A percentile compares a stretch with the other conserved stretches of the same genome.
Conservation (phyloP, 2,797 vertebrate genomes). For the Emys orbicularis region DNA sequence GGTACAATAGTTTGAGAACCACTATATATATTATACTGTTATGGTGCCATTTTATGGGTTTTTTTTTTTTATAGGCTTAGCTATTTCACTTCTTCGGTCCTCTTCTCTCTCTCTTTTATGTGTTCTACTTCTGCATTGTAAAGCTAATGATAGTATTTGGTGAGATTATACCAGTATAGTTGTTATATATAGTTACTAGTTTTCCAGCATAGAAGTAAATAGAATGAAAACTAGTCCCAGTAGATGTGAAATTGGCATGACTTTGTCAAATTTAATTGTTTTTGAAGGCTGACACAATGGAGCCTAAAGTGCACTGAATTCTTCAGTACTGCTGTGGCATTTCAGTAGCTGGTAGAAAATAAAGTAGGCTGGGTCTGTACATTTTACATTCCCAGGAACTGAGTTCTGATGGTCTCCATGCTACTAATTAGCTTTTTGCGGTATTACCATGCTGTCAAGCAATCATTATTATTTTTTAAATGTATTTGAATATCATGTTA, state of each 20-base stretch:
- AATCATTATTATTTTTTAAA: slow-evolving; percentile 6
- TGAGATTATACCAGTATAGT: neutral
- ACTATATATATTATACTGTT: neutral
- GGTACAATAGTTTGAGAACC: too few species aligned
- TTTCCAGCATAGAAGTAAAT: neutral
- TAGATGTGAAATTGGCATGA: neutral
- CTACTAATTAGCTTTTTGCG: neutral
- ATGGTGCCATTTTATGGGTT: neutral
- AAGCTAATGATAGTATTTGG: neutral
- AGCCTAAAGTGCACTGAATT: neutral
- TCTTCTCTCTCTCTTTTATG: neutral
- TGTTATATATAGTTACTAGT: neutral
- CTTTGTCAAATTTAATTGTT: slow-evolving; percentile 1
- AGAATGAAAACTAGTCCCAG: neutral
- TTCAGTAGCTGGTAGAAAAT: neutral
- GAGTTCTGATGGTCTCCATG: neutral
- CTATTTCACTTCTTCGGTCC: neutral
- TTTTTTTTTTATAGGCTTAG: neutral
- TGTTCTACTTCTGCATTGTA: slow-evolving; percentile 9
- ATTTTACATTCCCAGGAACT: neutral
- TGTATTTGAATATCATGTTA: neutral
- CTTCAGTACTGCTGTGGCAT: neutral
- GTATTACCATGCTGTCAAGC: neutral
- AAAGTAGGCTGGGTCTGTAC: neutral
- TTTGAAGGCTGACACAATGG: neutral